Conservation (phyloP, 2,797 vertebrate genomes). For the Sparus aurata region DNA sequence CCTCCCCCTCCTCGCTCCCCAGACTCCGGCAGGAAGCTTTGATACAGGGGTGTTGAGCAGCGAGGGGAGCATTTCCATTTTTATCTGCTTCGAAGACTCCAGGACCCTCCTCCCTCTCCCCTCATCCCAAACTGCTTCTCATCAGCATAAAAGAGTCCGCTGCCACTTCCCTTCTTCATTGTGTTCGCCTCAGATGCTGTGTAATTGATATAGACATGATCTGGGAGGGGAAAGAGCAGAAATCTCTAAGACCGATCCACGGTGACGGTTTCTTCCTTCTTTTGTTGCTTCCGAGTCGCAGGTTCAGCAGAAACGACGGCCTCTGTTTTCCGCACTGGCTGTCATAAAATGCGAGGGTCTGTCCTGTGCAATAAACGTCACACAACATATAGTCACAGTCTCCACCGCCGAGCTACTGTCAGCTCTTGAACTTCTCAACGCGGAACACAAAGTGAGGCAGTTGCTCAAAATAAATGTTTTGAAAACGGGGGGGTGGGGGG, state of each 20-base stretch:
- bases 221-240: slow-evolving; percentile 56
- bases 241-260: slow-evolving; percentile 60
- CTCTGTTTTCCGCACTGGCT: slow-evolving; percentile 60
- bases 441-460: slow-evolving; percentile 70
- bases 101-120: slow-evolving; percentile 63
- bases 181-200: slow-evolving; percentile 59
- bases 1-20: slow-evolving; percentile 67
- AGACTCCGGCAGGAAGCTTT: slow-evolving; percentile 79
- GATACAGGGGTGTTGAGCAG: slow-evolving; percentile 77
- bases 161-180: slow-evolving; percentile 65
- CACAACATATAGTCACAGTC: slow-evolving; percentile 73
- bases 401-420: slow-evolving; percentile 66
- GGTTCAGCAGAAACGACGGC: slow-evolving; percentile 74
- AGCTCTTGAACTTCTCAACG: slow-evolving; percentile 68
- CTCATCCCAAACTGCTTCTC: slow-evolving; percentile 71
- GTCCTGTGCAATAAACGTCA: slow-evolving; percentile 76
- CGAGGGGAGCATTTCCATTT: slow-evolving; percentile 81
- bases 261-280: slow-evolving; percentile 54
- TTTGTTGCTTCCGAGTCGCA: slow-evolving; percentile 70
- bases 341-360: slow-evolving; percentile 70
- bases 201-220: slow-evolving; percentile 77
- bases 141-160: slow-evolving; percentile 80
- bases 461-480: slow-evolving; percentile 81
- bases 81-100: slow-evolving; percentile 79
- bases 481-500: slow-evolving; percentile 55